Conservation (phyloP, 92 coral and sea anemone species). For the Ricordea florida region DNA sequence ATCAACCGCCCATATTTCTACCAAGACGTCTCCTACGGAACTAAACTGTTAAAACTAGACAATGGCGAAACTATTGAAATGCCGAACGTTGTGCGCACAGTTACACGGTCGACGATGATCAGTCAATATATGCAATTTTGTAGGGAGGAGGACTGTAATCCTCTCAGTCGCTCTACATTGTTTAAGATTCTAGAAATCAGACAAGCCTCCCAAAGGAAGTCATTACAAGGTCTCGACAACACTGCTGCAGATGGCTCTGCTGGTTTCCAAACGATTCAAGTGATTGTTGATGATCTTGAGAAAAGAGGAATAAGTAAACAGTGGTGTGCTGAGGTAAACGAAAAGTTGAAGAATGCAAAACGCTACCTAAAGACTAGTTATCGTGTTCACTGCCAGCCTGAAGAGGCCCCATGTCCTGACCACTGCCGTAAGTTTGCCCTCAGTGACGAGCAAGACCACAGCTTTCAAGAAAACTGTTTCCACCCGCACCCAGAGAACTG, state of each 20-base stretch:
- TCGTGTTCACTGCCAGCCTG: slow-evolving; percentile 15
- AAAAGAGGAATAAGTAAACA: slow-evolving; percentile 44
- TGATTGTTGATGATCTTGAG: slow-evolving; percentile 22
- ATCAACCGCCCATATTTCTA: too few relatives aligned
- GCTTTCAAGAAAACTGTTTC: slow-evolving; percentile 26
- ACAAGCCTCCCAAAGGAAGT: too few relatives aligned
- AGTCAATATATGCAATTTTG: too few relatives aligned
- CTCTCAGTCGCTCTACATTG: too few relatives aligned
- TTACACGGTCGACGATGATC: too few relatives aligned
- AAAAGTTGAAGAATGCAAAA: not conserved
- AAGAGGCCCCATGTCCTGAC: slow-evolving; percentile 19
- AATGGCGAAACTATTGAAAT: too few relatives aligned
- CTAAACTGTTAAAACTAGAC: too few relatives aligned
- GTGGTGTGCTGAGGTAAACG: not conserved
- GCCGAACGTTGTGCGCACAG: too few relatives aligned
- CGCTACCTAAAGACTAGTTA: slow-evolving; percentile 10
- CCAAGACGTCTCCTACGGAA: too few relatives aligned
- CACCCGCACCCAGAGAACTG: slow-evolving; percentile 39
- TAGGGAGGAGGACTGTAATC: too few relatives aligned
- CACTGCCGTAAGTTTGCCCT: slow-evolving; percentile 51
- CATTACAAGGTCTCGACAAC: too few relatives aligned
- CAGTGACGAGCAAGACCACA: slow-evolving; percentile 31
- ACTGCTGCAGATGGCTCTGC: slow-evolving; percentile 47
- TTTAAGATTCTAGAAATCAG: too few relatives aligned
- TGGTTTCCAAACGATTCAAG: slow-evolving; percentile 37